Evolutionary conservation across 2,797 vertebrate genomes (phyloP).

Genomic region (Taenioides sp.): DNA sequence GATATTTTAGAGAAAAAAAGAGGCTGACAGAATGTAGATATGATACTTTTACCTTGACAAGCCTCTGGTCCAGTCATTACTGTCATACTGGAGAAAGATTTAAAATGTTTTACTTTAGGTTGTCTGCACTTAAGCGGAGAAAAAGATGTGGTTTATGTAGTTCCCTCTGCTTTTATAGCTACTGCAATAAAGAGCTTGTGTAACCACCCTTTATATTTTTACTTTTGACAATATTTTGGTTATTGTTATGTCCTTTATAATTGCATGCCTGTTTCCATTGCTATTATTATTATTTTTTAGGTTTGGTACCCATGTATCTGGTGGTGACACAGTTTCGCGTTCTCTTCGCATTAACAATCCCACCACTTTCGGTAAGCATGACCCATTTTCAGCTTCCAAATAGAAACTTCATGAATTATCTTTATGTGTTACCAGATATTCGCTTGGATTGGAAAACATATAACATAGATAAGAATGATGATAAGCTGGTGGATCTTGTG

Average conservation of each 20-base stretch:
- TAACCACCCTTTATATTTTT: background rate
- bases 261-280: background rate
- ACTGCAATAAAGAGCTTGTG: background rate
- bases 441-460: conserved; percentile 90
- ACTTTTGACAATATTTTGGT: background rate
- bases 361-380: conserved; percentile 82
- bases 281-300: conserved; percentile 60
- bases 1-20: too few relatives aligned
- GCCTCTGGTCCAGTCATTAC: background rate
- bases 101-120: background rate
- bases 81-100: background rate
- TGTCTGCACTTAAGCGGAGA: background rate
- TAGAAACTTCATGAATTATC: background rate
- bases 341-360: conserved; percentile 86
- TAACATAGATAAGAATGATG: conserved; percentile 70
- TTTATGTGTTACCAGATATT: conserved; percentile 79
- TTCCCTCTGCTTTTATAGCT: background rate
- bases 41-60: background rate
- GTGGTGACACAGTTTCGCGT: conserved; percentile 82
- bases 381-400: conserved; percentile 3
- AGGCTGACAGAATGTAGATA: background rate
- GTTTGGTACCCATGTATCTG: conserved; percentile 87
- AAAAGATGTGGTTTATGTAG: background rate
- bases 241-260: background rate
- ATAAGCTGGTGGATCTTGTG: conserved; percentile 83